Evolutionary conservation across 37 sponge, comb jelly and placozoan species (phyloP).

Genomic region (Aphrocallistes beatrix): DNA sequence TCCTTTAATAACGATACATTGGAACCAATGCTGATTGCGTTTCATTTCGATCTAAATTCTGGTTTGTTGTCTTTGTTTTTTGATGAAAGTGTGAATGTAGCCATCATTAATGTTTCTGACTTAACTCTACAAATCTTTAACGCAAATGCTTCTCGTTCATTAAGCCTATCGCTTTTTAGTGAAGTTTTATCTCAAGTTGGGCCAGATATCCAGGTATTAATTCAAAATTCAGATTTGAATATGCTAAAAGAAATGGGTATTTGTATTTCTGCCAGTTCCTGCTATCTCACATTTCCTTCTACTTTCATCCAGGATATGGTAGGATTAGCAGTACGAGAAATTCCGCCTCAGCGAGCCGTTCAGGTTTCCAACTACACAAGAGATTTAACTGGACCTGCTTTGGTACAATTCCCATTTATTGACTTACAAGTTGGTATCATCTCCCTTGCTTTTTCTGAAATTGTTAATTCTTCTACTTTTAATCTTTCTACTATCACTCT

Average conservation of each 20-base stretch:
- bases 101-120: slow-evolving; percentile 45
- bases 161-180: not conserved
- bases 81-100: slow-evolving; percentile 56
- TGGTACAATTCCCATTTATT: slow-evolving; percentile 34
- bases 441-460: slow-evolving; percentile 57
- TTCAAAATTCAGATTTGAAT: slow-evolving; percentile 42
- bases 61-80: slow-evolving; percentile 50
- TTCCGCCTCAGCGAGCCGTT: slow-evolving; percentile 20
- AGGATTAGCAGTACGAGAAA: slow-evolving; percentile 28
- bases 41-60: slow-evolving; percentile 53
- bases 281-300: slow-evolving; percentile 53
- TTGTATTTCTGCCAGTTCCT: slow-evolving; percentile 41
- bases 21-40: slow-evolving; percentile 41
- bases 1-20: slow-evolving; percentile 35
- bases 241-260: slow-evolving; percentile 45
- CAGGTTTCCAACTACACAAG: not conserved
- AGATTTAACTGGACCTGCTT: slow-evolving; percentile 42
- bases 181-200: not conserved
- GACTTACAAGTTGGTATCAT: slow-evolving; percentile 47
- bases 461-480: slow-evolving; percentile 40
- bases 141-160: not conserved
- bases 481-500: slow-evolving; percentile 38
- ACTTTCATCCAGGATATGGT: slow-evolving; percentile 64
- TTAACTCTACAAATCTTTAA: slow-evolving; percentile 35
- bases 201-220: not conserved